Conservation (phyloP, 2,797 vertebrate species). For the Chiloscyllium punctatum region DNA sequence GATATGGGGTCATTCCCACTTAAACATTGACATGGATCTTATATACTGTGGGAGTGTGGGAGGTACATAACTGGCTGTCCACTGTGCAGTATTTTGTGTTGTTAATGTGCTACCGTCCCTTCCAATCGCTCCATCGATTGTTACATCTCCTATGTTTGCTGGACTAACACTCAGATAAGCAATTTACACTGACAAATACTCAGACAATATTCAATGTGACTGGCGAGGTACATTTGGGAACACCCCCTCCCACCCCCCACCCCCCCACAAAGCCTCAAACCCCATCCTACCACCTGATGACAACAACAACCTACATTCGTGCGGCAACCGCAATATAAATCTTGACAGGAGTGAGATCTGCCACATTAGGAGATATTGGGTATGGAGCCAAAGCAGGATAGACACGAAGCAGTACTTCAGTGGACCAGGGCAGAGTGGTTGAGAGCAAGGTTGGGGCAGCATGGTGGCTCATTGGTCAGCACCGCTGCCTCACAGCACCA, state of each 20-base stretch:
- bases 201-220: background rate
- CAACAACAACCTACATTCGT: background rate
- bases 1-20: background rate
- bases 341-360: background rate
- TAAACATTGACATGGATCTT: background rate
- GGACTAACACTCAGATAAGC: background rate
- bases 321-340: background rate
- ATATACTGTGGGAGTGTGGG: background rate
- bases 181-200: background rate
- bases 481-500: too few species aligned
- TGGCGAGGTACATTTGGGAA: background rate
- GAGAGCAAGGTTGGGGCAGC: too few species aligned
- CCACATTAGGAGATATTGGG: background rate
- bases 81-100: background rate
- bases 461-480: too few species aligned
- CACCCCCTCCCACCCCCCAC: too few species aligned
- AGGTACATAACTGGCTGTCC: too few species aligned
- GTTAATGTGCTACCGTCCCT: background rate
- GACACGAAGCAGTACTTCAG: background rate
- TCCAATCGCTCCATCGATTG: background rate
- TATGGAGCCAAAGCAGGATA: background rate
- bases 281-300: background rate
- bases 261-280: background rate
- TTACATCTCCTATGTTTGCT: background rate
- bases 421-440: too few species aligned